Percentiles rank a stretch among this genome's conserved stretches.
These are phyloP conservation scores for Tyto alba DNA, from an alignment of 2,113 vertebrate species.

Conservation along the genomic window DNA sequence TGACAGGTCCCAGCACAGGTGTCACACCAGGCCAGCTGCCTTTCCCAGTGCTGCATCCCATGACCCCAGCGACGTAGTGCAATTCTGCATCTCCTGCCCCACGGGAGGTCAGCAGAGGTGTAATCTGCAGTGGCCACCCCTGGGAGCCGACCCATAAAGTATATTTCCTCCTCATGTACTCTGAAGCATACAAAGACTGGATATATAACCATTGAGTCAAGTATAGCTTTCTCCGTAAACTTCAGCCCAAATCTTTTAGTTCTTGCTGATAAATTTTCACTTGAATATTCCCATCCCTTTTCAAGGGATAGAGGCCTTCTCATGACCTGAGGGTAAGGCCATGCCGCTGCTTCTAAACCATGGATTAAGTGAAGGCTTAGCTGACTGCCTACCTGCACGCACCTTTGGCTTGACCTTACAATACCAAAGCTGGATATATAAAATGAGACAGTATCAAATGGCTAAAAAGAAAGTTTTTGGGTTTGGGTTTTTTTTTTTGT, in stretches of 20 bases:
- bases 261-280: background rate
- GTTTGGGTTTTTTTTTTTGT: no score
- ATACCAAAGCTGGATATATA: background rate
- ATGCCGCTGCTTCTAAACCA: background rate
- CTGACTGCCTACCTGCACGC: background rate
- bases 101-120: background rate
- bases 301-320: background rate
- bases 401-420: background rate
- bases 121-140: background rate
- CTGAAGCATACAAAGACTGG: background rate
- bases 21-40: background rate
- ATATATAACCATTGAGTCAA: background rate
- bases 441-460: background rate
- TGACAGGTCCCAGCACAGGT: background rate
- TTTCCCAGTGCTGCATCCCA: background rate
- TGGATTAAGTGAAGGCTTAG: background rate
- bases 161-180: background rate
- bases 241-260: background rate
- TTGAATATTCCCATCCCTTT: background rate
- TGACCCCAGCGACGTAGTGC: rapidly evolving
- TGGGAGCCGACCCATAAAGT: background rate
- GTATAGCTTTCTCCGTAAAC: background rate
- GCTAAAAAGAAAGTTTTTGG: background rate
- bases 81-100: background rate
- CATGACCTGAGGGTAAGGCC: background rate